Base-by-base conservation (phyloP, 2,888 invertebrate species). In the Lasioglossum vierecki region DNA sequence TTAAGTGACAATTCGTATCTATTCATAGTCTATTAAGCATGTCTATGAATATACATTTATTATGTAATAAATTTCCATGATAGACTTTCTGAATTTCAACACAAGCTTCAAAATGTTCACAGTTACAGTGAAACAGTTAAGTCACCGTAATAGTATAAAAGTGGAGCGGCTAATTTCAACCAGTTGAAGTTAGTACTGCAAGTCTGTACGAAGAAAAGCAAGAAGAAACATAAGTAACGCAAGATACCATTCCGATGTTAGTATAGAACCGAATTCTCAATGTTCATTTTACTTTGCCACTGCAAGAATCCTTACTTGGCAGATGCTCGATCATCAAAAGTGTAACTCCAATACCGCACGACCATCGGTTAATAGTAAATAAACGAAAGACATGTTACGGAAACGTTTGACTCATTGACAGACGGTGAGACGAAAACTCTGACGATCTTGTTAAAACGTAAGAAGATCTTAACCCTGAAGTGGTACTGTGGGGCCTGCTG, bases 211-310 rank as follows among this genome's bases (percentile, higher is more conserved):
- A 8, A 39, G 39, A 35, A 68, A 68, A 68, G 39, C 39, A 68
- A 68, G 22, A 46, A 72, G 26, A 82, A 72, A 72, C 66, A 39
- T 30, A 87, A 79, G 79, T 78, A 70, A 46, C 60, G 60, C n/a
- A 11, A 84, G 79, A 81, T 80, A 75, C 60, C 26, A 66, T 22
- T 30, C 35, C 49, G 6, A 30, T 77, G 60, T 82, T 68, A 80
- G 49, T 49, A 39, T 18, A 46, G 13, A 30, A 60, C 49, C 68
- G n/a, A 41, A 66, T 68, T 63, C n/a, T 74, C 49, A 76, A 39
- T 41, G 53, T 76, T n/a, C 6, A 35, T 77, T 63, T 35, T 35
- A 49, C 70, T 76, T 49, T 44, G 70, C 70, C 60, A n/a, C 75
- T 60, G 46, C 39, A 72, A 79, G 70, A 30, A 73, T 35, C 63